Evolutionary conservation across 2,888 invertebrate genomes (phyloP), one percentile per base, ranked within the genome.

Genomic region (Dorcus hopei): DNA sequence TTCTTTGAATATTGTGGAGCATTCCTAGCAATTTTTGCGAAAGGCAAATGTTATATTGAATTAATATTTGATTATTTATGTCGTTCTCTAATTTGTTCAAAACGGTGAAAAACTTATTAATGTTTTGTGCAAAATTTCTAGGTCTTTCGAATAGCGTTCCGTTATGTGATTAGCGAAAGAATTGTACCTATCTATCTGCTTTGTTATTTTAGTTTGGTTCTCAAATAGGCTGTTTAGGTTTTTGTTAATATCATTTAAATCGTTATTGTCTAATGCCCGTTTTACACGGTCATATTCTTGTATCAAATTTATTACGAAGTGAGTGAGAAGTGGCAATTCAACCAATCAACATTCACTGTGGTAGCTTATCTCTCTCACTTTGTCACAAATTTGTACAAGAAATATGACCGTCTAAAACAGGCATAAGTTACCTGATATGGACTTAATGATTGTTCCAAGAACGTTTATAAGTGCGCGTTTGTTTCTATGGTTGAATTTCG

Each of bases 91-190:
- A 38, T 3, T 53, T 48, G 16, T 50, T 52, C 33, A 59, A 11
- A 3, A 50, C 38, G 11, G n/a, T 42, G 9, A 48, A 9, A n/a
- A 57, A 56, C 2, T 23, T 39, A 45, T 58, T 61, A 1, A 53
- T 16, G 8, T 55, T 50, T 26, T 52, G 39, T 58, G 43, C 1
- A 62, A 49, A 2, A 38, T 40, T 49, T 57, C 42, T 8, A 59
- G 40, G 48, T 63, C 61, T 38, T 53, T 47, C 1, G 42, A 39
- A 38, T 61, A 63, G 14, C 62, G 38, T 8, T 56, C 41, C 1
- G 60, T 62, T 14, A 64, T 62, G 16, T 64, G 62, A 49, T 58
- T 59, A 5, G 61, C 64, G 50, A 64, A 64, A 6, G 61, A 60
- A 26, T 49, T 53, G 40, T 57, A 60, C 48, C 45, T 52, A 41